Evolutionary conservation across 1,140 invertebrate genomes (phyloP), one percentile per base, ranked within the genome.

Genomic region (Drosophila paulistorum): DNA sequence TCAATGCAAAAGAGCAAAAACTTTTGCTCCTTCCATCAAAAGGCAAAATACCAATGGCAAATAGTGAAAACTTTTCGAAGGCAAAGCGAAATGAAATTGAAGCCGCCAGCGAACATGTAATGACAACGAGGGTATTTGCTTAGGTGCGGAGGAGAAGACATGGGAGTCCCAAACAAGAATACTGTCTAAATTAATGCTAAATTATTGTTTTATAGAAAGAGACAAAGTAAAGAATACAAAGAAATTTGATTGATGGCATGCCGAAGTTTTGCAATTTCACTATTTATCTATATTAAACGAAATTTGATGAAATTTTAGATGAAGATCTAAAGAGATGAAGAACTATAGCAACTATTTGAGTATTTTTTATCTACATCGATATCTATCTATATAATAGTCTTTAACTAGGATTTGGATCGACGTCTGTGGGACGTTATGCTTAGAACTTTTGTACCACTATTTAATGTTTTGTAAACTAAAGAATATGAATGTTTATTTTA

Each of bases 171-270:
- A 11, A 71, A 30, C 63, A 59, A 68, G 67, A 57, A 35, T 62
- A 33, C 55, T 77, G 64, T 71, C 66, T 62, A 68, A 84, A 84
- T 75, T 81, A 81, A 77, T 81, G 65, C 74, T 64, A 77, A 89
- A 89, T 89, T 89, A 89, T 89, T 89, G 84, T 84, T 89, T 71
- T 71, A 73, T 75, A 74, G 64, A 78, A 78, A 84, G 17, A 77
- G 78, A 84, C 64, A 89, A 84, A 87, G 77, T 72, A 73, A 79
- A 77, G 79, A 82, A 79, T 74, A 80, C 82, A 80, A 77, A 83
- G 68, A 41, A 4, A 51, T 20, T 33, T 57, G 13, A 69, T 42
- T 45, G 33, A 14, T 14, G 45, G 45, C 45, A 23, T 20, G 17
- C 17, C 17, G 10, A 20, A 51, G 9, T 48, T 48, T 48, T 17